Conservation (phyloP, 2,797 vertebrate genomes). For the Ambastaia sidthimunki region DNA sequence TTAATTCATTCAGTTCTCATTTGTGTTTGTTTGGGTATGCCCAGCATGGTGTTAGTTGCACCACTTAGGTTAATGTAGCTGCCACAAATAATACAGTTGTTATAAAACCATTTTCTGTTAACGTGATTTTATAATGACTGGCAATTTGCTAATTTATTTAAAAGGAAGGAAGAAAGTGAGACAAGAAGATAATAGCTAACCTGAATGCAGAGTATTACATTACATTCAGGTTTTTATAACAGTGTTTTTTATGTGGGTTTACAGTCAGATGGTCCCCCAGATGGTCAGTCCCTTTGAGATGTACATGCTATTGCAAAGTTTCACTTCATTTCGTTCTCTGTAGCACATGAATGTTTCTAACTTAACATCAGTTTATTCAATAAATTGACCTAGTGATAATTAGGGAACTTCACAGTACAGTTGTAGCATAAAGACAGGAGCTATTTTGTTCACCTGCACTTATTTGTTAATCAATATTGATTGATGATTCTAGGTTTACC, state of each 20-base stretch:
- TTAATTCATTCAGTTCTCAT: slow-evolving; percentile 42
- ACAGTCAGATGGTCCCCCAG: not conserved
- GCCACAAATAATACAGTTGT: not conserved
- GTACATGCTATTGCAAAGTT: too few species aligned
- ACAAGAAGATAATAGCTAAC: not conserved
- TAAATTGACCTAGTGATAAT: not conserved
- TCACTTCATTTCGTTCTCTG: too few species aligned
- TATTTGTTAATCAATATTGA: too few species aligned
- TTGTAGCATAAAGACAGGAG: too few species aligned
- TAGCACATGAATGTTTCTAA: not conserved
- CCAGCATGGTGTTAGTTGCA: slow-evolving; percentile 22
- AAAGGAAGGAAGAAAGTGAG: not conserved
- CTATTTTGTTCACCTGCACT: too few species aligned
- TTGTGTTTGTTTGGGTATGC: slow-evolving; percentile 60
- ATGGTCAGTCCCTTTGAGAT: too few species aligned
- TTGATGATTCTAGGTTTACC: too few species aligned
- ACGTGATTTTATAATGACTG: slow-evolving; percentile 24
- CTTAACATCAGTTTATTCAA: not conserved
- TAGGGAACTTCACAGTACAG: too few species aligned
- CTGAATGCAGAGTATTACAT: not conserved
- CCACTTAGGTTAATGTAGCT: slow-evolving; percentile 28
- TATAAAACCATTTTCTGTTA: not conserved
- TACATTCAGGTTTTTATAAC: not conserved
- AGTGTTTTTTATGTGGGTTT: not conserved
- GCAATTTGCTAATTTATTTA: slow-evolving; percentile 11